Evolutionary conservation across 2,113 vertebrate genomes (phyloP).

Genomic region (Meriones unguiculatus): DNA sequence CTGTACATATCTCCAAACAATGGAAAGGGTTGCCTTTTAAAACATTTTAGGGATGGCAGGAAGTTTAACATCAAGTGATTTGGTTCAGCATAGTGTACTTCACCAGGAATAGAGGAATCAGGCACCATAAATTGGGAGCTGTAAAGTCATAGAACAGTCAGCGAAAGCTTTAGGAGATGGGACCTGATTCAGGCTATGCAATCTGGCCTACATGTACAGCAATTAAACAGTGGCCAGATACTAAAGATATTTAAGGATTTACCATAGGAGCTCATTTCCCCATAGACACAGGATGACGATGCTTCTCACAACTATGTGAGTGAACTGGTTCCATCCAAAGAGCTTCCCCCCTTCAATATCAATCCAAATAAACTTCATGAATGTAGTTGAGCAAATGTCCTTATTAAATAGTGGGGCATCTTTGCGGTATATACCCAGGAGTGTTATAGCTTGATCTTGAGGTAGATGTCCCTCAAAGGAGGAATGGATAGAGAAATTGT

Average conservation of each 20-base stretch:
- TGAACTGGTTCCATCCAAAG: constrained; percentile 15
- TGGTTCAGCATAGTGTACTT: background rate
- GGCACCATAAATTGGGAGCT: background rate
- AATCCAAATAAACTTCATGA: no score
- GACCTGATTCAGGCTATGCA: background rate
- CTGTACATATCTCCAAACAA: background rate
- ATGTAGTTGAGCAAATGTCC: no score
- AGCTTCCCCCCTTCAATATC: background rate
- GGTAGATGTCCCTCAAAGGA: no score
- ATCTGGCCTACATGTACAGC: background rate
- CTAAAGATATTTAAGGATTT: constrained; percentile 27
- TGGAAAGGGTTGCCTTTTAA: background rate
- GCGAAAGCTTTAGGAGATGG: background rate
- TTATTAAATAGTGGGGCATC: no score
- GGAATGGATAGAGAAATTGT: no score
- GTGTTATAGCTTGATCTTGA: no score
- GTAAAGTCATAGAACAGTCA: background rate
- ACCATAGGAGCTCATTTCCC: background rate
- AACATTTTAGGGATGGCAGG: background rate
- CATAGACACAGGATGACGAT: background rate
- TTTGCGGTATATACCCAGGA: no score
- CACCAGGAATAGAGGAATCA: background rate
- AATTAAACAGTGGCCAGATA: constrained; percentile 26
- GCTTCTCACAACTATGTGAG: background rate
- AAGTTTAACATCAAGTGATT: background rate